Base-by-base conservation (phyloP, 2,113 vertebrate genomes). In the Rhineura floridana region DNA sequence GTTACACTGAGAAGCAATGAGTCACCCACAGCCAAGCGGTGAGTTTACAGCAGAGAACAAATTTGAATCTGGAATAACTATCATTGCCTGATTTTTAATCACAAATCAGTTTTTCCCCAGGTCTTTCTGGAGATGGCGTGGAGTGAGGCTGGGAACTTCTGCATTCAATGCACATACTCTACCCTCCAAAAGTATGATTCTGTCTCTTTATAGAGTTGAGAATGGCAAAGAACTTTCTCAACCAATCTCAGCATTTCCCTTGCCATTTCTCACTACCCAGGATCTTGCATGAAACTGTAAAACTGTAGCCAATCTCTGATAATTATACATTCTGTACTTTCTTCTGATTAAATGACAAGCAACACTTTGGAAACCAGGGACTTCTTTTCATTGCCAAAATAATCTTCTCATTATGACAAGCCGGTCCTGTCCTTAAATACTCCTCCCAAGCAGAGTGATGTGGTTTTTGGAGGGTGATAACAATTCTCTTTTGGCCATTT, bases 311-410 rank as follows among this genome's bases (percentile, higher is more conserved):
- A 90, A 89, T 59, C 86, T 81, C 9, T 6, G 77, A 70, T 78
- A 92, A 90, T 33, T 72, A 73, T 36, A 85, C 79, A 90, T 83
- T 0, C 0, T 63, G 89, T 89, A 76, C 67, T 92, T 75, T 85
- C 13, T 65, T 87, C 76, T 89, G 86, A 94, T 83, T 87, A 92
- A 92, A 93, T 78, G 81, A 84, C 78, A 91, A 92, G 73, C 30
- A 83, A 85, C 72, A 90, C 7, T 90, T 72, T 17, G 42, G 83
- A 92, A 90, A 80, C 91, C 89, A 89, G 78, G 83, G 88, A 59
- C 82, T 62, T 87, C 72, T 81, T 72, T 87, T 62, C 90, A 77
- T 39, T 88, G 83, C 84, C 36, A 50, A 73, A 63, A 94, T 75
- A 93, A 93, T 83, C 42, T 81, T 52, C 88, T 90, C 36, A 84